A percentile compares a stretch with the other conserved stretches of the same genome.
Conservation (phyloP, 2,888 invertebrate species). For the Drosophila yooni region DNA sequence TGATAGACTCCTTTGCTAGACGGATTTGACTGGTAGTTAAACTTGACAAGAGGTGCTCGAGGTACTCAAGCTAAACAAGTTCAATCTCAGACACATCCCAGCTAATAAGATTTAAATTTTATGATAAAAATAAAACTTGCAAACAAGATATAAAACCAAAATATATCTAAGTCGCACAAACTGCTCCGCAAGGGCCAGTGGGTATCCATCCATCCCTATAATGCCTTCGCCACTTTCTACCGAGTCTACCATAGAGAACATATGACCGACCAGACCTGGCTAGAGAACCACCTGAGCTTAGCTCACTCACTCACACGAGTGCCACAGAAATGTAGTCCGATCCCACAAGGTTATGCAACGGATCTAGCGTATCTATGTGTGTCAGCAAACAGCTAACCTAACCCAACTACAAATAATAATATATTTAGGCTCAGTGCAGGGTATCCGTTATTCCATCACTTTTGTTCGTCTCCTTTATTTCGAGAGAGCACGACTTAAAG, state of each 20-base stretch:
- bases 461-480: background rate
- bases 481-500: background rate
- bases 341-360: too few species aligned
- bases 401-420: background rate
- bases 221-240: too few species aligned
- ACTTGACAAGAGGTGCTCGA: conserved; percentile 1
- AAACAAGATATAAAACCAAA: too few species aligned
- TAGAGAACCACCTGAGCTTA: too few species aligned
- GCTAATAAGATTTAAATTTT: background rate
- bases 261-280: too few species aligned
- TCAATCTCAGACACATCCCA: too few species aligned
- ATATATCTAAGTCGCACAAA: too few species aligned
- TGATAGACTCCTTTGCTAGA: background rate
- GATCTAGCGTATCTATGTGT: background rate
- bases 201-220: too few species aligned
- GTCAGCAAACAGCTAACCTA: background rate
- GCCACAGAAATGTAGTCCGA: background rate
- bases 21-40: background rate
- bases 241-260: too few species aligned
- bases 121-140: background rate
- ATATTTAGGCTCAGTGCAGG: too few species aligned
- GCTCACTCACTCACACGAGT: too few species aligned
- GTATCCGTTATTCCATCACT: background rate
- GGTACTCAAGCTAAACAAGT: background rate
- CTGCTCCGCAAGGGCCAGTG: too few species aligned